Percentiles rank a stretch among this genome's conserved stretches.
Evolutionary conservation across 2,888 invertebrate genomes (phyloP).

Genomic region (Drosophila engyochracea): DNA sequence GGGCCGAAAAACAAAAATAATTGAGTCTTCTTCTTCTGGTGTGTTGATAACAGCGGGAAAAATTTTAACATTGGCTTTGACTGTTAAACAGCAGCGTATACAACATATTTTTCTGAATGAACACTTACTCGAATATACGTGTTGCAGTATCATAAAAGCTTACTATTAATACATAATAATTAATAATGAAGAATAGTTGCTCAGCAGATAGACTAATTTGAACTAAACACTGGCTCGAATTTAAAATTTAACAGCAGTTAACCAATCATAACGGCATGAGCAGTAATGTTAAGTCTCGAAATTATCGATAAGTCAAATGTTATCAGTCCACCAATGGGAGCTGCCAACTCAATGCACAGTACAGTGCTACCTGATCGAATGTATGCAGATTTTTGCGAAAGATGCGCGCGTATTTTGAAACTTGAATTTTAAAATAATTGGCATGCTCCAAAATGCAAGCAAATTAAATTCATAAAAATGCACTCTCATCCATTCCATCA

Average conservation of each 20-base stretch:
- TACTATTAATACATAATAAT: neutral
- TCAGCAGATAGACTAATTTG: neutral
- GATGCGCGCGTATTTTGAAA: slow-evolving; percentile 24
- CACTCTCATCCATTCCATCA: neutral
- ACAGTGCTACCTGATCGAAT: neutral
- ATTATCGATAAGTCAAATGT: neutral
- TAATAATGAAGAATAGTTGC: neutral
- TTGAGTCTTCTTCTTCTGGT: slow-evolving; percentile 53
- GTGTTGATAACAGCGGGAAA: slow-evolving; percentile 26
- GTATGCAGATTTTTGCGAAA: neutral
- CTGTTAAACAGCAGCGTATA: slow-evolving; percentile 33
- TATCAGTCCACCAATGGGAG: neutral
- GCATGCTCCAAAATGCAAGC: neutral
- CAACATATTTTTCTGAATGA: neutral
- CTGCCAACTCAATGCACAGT: slow-evolving; percentile 20
- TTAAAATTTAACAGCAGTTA: neutral
- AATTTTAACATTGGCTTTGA: slow-evolving; percentile 14
- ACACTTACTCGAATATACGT: neutral
- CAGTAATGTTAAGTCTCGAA: neutral
- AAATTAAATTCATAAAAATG: neutral
- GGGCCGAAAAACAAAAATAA: slow-evolving; percentile 64
- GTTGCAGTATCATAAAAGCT: too few relatives aligned
- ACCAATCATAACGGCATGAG: neutral
- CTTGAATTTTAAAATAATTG: slow-evolving; percentile 2
- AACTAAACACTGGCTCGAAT: neutral